Evolutionary conservation across 2,888 invertebrate genomes (phyloP).

Genomic region (Podabrus alpinus): DNA sequence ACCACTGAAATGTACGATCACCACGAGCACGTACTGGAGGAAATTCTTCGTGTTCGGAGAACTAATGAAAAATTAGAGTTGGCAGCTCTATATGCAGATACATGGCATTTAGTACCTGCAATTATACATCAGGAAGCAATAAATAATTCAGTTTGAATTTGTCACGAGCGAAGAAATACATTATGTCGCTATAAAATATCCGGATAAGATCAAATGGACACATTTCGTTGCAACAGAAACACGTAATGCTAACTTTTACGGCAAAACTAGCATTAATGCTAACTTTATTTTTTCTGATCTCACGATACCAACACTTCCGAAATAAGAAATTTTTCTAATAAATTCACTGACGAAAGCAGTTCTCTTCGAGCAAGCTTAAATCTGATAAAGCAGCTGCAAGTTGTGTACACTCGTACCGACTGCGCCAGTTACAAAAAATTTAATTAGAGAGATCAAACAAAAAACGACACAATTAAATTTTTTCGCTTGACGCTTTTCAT

Average conservation of each 20-base stretch:
- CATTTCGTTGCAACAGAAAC: conserved; percentile 17
- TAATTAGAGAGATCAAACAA: not conserved
- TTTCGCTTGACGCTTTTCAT: not conserved
- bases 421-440: not conserved
- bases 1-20: conserved; percentile 5
- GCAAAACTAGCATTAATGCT: not conserved
- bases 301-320: not conserved
- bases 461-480: not conserved
- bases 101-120: conserved; percentile 47
- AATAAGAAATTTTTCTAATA: not conserved
- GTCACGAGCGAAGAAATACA: conserved; percentile 37
- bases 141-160: conserved; percentile 46
- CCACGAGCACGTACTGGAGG: not conserved
- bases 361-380: not conserved
- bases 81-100: conserved; percentile 47
- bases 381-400: too few relatives aligned
- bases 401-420: not conserved
- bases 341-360: not conserved
- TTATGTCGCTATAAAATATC: conserved; percentile 26
- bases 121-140: conserved; percentile 49
- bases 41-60: conserved; percentile 39
- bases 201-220: conserved; percentile 28
- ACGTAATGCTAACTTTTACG: conserved; percentile 17
- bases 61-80: conserved; percentile 47
- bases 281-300: not conserved